Evolutionary conservation across 2,888 invertebrate genomes (phyloP).

Genomic region (Leptinotarsa haldemani): DNA sequence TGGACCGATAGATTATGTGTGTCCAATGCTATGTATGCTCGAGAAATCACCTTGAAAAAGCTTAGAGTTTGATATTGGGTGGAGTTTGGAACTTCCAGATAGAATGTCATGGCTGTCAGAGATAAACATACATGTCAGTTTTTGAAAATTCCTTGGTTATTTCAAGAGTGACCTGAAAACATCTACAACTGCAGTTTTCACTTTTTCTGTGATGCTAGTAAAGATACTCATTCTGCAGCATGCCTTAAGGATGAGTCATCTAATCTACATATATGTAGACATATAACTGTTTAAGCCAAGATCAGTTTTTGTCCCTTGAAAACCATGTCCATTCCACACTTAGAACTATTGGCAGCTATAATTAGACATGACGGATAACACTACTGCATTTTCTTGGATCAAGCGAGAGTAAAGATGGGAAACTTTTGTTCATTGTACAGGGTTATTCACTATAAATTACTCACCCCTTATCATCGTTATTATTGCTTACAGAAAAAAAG

Average conservation of each 20-base stretch:
- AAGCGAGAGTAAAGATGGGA: constrained; percentile 45
- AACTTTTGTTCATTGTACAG: constrained; percentile 47
- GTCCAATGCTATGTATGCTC: constrained; percentile 36
- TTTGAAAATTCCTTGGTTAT: constrained; percentile 18
- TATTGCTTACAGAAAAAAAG: no score
- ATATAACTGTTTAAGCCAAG: constrained; percentile 17
- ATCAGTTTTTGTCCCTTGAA: constrained; percentile 3
- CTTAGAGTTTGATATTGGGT: constrained; percentile 25
- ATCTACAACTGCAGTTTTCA: background rate
- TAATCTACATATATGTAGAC: background rate
- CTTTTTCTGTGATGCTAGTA: constrained; percentile 18
- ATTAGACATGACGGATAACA: constrained; percentile 43
- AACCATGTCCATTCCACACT: background rate
- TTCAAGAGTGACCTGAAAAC: constrained; percentile 5
- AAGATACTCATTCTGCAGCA: constrained; percentile 2
- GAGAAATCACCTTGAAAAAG: constrained; percentile 35
- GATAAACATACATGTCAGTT: background rate
- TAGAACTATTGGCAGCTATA: background rate
- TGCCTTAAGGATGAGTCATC: background rate
- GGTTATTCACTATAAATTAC: no score
- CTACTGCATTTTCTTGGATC: constrained; percentile 53
- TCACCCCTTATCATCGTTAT: no score
- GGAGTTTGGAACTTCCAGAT: constrained; percentile 7
- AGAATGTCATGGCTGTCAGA: constrained; percentile 11
- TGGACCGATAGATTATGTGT: constrained; percentile 39